Evolutionary conservation across 2,888 invertebrate genomes (phyloP).

Genomic region (Apodemia hepburni): DNA sequence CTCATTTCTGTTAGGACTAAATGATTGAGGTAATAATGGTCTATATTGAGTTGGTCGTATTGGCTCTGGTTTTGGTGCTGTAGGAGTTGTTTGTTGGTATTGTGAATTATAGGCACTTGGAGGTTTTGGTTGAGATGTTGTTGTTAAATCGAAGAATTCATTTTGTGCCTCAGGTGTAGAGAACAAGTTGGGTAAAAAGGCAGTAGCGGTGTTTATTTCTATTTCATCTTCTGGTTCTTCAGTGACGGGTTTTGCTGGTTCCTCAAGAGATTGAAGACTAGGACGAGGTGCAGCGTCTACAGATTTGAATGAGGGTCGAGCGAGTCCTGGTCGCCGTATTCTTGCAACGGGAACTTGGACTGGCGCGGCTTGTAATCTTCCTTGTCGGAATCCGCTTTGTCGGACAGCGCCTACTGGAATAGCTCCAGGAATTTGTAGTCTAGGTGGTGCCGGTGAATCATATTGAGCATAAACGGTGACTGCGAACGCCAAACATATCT

Average conservation of each 20-base stretch:
- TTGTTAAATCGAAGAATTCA: slow-evolving; percentile 67
- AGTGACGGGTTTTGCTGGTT: slow-evolving; percentile 82
- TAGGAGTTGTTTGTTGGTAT: slow-evolving; percentile 63
- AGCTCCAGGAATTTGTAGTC: slow-evolving; percentile 84
- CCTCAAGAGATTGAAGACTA: slow-evolving; percentile 69
- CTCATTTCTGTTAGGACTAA: slow-evolving; percentile 62
- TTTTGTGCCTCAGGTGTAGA: slow-evolving; percentile 70
- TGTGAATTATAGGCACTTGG: slow-evolving; percentile 65
- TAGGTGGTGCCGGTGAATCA: slow-evolving; percentile 81
- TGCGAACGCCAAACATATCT: slow-evolving; percentile 74
- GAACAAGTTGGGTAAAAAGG: slow-evolving; percentile 60
- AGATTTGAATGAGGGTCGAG: slow-evolving; percentile 66
- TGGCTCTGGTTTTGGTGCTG: slow-evolving; percentile 57
- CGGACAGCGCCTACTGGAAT: slow-evolving; percentile 59
- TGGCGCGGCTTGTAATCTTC: slow-evolving; percentile 53
- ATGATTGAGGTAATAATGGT: slow-evolving; percentile 61
- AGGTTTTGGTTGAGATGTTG: slow-evolving; percentile 68
- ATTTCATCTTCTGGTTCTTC: slow-evolving; percentile 83
- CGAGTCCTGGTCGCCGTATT: slow-evolving; percentile 62
- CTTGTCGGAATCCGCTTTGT: slow-evolving; percentile 65
- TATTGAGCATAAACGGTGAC: slow-evolving; percentile 76
- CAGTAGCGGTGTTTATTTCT: slow-evolving; percentile 77
- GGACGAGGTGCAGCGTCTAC: slow-evolving; percentile 69
- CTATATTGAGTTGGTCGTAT: slow-evolving; percentile 70
- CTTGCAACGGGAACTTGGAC: slow-evolving; percentile 48